These are phyloP conservation scores for Willisornis vidua DNA, from an alignment of 2,113 vertebrate genomes.

Conservation along the genomic window DNA sequence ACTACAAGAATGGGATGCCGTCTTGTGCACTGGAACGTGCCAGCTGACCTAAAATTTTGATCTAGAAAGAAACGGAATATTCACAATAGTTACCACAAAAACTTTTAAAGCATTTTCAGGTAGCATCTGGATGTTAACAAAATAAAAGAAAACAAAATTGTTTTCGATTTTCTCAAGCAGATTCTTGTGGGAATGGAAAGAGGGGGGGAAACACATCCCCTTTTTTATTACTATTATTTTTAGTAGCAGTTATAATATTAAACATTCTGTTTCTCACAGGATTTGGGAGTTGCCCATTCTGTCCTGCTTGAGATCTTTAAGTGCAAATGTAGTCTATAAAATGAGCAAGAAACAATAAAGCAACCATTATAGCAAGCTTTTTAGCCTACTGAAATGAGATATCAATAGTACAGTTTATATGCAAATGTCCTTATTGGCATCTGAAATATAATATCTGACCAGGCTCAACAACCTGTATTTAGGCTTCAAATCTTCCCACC, in stretches of 20 bases:
- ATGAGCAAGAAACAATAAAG: conserved; percentile 37
- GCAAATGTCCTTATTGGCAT: conserved; percentile 48
- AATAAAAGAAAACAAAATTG: background rate
- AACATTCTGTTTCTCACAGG: background rate
- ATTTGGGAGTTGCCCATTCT: background rate
- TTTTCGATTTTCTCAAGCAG: background rate
- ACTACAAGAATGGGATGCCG: background rate
- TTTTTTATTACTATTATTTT: background rate
- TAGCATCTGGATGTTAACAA: background rate
- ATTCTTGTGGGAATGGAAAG: background rate
- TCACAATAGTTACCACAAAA: background rate
- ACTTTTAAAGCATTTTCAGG: background rate
- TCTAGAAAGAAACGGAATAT: background rate
- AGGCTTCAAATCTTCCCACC: conserved; percentile 57
- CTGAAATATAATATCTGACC: conserved; percentile 61
- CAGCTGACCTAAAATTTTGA: background rate
- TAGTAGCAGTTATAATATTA: background rate
- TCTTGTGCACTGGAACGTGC: background rate
- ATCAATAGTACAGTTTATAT: conserved; percentile 61
- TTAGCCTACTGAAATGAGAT: conserved; percentile 32
- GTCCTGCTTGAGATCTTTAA: background rate
- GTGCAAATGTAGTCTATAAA: conserved; percentile 4
- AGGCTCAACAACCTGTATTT: conserved; percentile 57
- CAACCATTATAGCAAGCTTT: background rate
- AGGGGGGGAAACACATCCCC: accelerated